phyloP scores from a whole-genome alignment of 1,140 invertebrate genomes.

The Micrasema minimum region DNA sequence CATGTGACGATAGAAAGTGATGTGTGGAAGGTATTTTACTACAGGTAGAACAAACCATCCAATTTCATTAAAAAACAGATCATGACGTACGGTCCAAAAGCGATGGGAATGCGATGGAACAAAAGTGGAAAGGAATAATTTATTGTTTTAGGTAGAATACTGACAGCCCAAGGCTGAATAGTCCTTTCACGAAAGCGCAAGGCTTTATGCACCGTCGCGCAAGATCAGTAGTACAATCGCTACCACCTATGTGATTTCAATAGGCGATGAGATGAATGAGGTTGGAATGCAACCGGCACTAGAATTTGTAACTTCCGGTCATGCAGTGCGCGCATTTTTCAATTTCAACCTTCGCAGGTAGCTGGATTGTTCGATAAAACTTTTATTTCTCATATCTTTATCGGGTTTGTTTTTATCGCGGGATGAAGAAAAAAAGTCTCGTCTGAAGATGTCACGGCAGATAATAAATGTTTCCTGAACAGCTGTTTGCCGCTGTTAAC shows the following conservation, averaged over 20 bases:
- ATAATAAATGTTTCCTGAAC: conserved; percentile 20
- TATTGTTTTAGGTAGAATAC: not conserved
- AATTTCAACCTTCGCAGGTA: conserved; percentile 1
- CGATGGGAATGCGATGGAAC: not conserved
- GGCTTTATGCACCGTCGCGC: not conserved
- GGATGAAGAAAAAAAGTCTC: not conserved
- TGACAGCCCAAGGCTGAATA: not conserved
- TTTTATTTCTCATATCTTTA: not conserved
- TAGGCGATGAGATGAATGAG: conserved; percentile 19
- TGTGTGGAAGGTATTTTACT: not conserved
- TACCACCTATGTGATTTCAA: conserved; percentile 8
- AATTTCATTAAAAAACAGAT: conserved; percentile 17
- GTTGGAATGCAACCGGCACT: conserved; percentile 24
- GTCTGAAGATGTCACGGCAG: conserved; percentile 16
- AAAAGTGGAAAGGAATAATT: not conserved
- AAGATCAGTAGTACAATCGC: not conserved
- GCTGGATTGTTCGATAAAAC: not conserved
- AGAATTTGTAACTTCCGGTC: conserved; percentile 32
- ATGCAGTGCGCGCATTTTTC: not conserved
- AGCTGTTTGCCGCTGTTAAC: conserved; percentile 29
- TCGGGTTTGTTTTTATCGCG: not conserved
- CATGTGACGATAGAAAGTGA: conserved; percentile 15
- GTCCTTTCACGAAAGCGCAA: conserved; percentile 1
- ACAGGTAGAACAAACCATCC: no score
- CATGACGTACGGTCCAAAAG: conserved; percentile 19